Base-by-base conservation (phyloP, 2,113 vertebrate species). In the Arothron firmamentum region DNA sequence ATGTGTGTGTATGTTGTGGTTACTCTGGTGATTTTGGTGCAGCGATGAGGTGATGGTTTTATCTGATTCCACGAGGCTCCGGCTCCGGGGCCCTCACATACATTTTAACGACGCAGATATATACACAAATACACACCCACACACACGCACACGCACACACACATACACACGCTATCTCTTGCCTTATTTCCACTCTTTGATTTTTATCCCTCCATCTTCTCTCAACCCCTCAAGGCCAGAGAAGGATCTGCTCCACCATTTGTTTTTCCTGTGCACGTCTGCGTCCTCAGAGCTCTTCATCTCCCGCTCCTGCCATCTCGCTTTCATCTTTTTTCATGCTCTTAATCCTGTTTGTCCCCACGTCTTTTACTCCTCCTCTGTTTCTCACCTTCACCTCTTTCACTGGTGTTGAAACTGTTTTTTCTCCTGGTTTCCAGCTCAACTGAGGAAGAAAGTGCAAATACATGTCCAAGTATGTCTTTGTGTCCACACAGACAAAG, bases 301-400 rank as follows among this genome's bases (percentile, higher is more conserved):
- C 59, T 59, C 53, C n/a, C 34, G 49, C 34, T 60, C 45, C 11
- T 31, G 16, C 11, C 8, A 59, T 48, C 16, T 13, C 25, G 28
- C 64, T 83, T 71, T 78, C 60, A 79, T 80, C 70, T 80, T 54
- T 59, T 52, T 38, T 19, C 60, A 73, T 75, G 52, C 55, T 69
- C 60, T 79, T 79, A 73, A 77, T 79, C 83, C 70, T 72, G 49
- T 79, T 74, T 77, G 55, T 64, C 63, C 43, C 59, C 48, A 16
- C 47, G 46, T 28, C 31, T 38, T 50, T 28, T 47, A 15, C 25
- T 41, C 17, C 41, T 34, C 41, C 21, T 43, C 65, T 62, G 25
- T 54, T 57, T 63, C 46, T 74, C 70, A 68, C 61, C 54, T 69
- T 38, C 34, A 38, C 34, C 34, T 10, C 34, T 38, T 38, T 38